Percentiles rank a stretch among this genome's conserved stretches.
These are phyloP conservation scores for Siderastrea radians DNA, from an alignment of 92 coral and sea anemone genomes.

Conservation along the genomic window DNA sequence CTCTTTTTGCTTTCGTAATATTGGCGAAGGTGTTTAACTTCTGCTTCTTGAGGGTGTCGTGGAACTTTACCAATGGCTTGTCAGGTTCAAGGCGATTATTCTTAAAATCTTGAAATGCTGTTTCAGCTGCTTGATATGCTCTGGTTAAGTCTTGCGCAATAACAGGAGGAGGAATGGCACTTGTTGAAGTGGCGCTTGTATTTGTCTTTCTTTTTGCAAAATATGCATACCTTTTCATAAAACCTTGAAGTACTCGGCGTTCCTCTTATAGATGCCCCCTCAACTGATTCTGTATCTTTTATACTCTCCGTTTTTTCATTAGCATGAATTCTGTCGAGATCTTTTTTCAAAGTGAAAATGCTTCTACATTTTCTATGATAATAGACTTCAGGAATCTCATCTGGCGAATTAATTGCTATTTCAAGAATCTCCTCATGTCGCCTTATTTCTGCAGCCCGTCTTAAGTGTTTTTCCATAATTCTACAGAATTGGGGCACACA, in stretches of 20 bases:
- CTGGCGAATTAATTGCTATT: constrained; percentile 29
- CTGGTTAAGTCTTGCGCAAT: constrained; percentile 43
- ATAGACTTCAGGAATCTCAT: constrained; percentile 49
- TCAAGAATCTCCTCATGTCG: constrained; percentile 37
- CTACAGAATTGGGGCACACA: constrained; percentile 28
- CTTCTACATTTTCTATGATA: constrained; percentile 68
- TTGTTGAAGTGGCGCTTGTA: constrained; percentile 57
- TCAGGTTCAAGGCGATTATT: constrained; percentile 43
- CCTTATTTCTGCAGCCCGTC: constrained; percentile 56
- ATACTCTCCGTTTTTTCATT: constrained; percentile 6
- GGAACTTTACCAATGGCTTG: constrained; percentile 24
- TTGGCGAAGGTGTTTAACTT: constrained; percentile 5
- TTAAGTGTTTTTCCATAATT: constrained; percentile 50
- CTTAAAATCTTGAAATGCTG: constrained; percentile 41
- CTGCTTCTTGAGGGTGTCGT: constrained; percentile 43
- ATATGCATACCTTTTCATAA: no score
- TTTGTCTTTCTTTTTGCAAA: no score
- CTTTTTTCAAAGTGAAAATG: constrained; percentile 59
- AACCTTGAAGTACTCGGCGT: constrained; percentile 16
- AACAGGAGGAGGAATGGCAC: constrained; percentile 51
- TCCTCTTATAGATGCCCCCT: constrained; percentile 8
- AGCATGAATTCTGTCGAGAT: constrained; percentile 35
- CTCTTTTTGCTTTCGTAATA: constrained; percentile 15
- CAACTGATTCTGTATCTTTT: not conserved
- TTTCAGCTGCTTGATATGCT: constrained; percentile 49